Evolutionary conservation across 2,888 invertebrate species (phyloP).

Genomic region (Athalia circularis): DNA sequence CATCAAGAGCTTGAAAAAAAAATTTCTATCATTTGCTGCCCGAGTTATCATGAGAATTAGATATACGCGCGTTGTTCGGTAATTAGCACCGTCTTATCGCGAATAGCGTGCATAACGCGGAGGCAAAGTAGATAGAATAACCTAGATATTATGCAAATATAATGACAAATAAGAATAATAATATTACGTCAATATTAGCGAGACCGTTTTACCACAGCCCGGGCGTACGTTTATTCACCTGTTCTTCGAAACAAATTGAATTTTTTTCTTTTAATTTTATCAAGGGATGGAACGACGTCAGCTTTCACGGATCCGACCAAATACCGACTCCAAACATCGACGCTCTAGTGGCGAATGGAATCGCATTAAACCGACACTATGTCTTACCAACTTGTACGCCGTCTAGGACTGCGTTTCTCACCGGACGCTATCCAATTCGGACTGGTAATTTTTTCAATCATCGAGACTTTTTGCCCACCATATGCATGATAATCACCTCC

Average conservation of each 20-base stretch:
- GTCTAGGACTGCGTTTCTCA: slow-evolving; percentile 86
- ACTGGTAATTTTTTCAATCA: slow-evolving; percentile 60
- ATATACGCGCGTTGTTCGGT: too few relatives aligned
- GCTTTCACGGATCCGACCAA: slow-evolving; percentile 91
- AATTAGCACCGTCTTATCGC: too few relatives aligned
- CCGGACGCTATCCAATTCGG: slow-evolving; percentile 91
- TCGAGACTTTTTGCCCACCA: too few relatives aligned
- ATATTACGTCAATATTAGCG: too few relatives aligned
- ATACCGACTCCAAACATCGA: slow-evolving; percentile 94
- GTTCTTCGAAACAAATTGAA: background rate
- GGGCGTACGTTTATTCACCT: background rate
- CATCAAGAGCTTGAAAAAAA: too few relatives aligned
- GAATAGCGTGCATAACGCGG: too few relatives aligned
- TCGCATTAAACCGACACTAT: slow-evolving; percentile 90
- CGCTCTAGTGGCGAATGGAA: slow-evolving; percentile 87
- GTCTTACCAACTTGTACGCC: slow-evolving; percentile 90
- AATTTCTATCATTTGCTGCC: too few relatives aligned
- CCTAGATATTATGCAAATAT: too few relatives aligned
- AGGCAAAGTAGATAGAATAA: too few relatives aligned
- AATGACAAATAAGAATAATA: too few relatives aligned
- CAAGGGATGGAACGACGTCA: slow-evolving; percentile 93
- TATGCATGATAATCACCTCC: background rate
- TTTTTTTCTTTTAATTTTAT: background rate
- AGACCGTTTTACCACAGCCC: too few relatives aligned
- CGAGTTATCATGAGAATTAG: too few relatives aligned